phyloP scores from a whole-genome alignment of 2,797 vertebrate species.

The Rachycentron canadum region DNA sequence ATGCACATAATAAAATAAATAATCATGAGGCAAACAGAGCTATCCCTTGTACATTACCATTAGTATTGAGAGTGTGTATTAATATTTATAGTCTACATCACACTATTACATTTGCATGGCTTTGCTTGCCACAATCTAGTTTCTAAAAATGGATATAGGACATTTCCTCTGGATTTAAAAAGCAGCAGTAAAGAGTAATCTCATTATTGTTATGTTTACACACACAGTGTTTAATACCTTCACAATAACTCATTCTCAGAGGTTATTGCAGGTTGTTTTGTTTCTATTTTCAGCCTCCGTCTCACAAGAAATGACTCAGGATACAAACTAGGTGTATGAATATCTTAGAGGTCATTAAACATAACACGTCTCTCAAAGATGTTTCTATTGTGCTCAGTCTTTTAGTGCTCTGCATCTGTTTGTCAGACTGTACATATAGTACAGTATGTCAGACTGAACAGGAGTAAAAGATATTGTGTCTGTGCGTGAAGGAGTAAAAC shows the following conservation, averaged over 20 bases:
- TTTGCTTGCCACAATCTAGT: conserved; percentile 46
- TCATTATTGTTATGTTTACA: conserved; percentile 63
- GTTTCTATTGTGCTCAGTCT: conserved; percentile 29
- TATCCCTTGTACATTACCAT: conserved; percentile 60
- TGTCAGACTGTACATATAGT: conserved; percentile 33
- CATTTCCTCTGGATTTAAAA: conserved; percentile 60
- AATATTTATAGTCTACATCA: conserved; percentile 78
- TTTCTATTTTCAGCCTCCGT: conserved; percentile 47
- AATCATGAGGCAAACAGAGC: conserved; percentile 58
- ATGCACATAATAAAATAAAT: conserved; percentile 56
- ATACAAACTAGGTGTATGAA: conserved; percentile 45
- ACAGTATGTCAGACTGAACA: conserved; percentile 41
- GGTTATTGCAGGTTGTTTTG: conserved; percentile 35
- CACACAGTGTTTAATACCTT: conserved; percentile 43
- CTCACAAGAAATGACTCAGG: conserved; percentile 45
- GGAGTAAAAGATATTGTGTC: conserved; percentile 42
- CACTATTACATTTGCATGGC: conserved; percentile 58
- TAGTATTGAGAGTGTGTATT: conserved; percentile 66
- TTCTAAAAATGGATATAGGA: conserved; percentile 68
- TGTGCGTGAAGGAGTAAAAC: conserved; percentile 54
- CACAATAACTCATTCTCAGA: conserved; percentile 43
- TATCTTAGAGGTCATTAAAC: conserved; percentile 50
- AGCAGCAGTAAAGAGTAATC: conserved; percentile 47
- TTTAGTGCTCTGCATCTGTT: conserved; percentile 26
- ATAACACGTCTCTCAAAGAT: conserved; percentile 19